Evolutionary conservation across 2,888 invertebrate species (phyloP), one percentile per base, ranked within the genome.

Genomic region (Beris morrisii): DNA sequence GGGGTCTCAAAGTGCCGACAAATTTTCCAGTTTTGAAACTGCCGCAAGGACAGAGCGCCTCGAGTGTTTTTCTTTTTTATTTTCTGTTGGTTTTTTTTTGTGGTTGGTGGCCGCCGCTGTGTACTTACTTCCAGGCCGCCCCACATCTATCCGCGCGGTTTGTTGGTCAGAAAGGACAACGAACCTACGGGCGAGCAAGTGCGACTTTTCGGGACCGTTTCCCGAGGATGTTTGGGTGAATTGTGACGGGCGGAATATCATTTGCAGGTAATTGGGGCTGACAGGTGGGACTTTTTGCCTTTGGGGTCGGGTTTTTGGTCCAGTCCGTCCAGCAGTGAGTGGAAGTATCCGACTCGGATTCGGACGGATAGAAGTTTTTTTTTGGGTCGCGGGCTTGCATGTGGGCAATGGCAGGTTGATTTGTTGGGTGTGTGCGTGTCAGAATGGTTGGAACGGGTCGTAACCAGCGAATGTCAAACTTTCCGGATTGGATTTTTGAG

Each of bases 391-490:
- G 65, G 53, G 61, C 61, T 61, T 61, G 65, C 65, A 65, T 65
- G 68, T 68, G 65, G 68, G 65, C 65, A 61, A 65, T 65, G 56
- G 65, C 65, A 43, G 68, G 58, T 65, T 58, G 58, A 45, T 48
- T 44, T 7, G 32, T 11, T 58, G 45, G 13, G 31, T 55, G 65
- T 61, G 32, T 64, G 53, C 38, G 31, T 61, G 32, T 13, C 50
- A 44, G 50, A 50, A 61, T 52, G 48, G 30, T 46, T 31, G 50
- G 13, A 22, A 52, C 22, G 22, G 22, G 50, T 32, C 12, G 30
- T 59, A 28, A 15, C 31, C 50, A 61, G 52, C 15, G 61, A 15
- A 11, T 32, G 15, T n/a, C 52, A 61, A 61, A 32, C 52, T 61
- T 50, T 38, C n/a, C 22, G 1, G 9, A 38, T 7, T 1, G 38